phyloP scores from a whole-genome alignment of 2,113 vertebrate species.

The Poicephalus meyeri region DNA sequence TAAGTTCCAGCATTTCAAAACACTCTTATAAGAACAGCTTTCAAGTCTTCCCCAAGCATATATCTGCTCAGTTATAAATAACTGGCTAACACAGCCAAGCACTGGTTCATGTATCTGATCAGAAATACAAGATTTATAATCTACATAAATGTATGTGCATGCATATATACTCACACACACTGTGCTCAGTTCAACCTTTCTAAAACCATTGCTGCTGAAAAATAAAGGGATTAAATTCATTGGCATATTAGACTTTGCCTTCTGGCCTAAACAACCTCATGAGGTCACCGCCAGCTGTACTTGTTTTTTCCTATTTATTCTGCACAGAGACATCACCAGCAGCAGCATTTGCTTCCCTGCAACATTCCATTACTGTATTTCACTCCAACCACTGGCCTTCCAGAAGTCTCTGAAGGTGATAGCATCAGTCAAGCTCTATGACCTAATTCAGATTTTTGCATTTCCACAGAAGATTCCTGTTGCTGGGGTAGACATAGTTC shows the following conservation, averaged over 20 bases:
- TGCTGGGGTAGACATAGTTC: not conserved
- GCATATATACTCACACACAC: not conserved
- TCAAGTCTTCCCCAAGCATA: not conserved
- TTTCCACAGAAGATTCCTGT: not conserved
- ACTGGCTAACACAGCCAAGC: not conserved
- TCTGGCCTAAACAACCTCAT: conserved; percentile 24
- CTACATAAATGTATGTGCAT: too few relatives aligned
- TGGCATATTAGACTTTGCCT: conserved; percentile 15
- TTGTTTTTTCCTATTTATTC: conserved; percentile 40
- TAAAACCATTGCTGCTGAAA: not conserved
- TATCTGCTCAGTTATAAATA: not conserved
- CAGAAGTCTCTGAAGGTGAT: not conserved
- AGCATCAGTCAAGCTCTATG: not conserved
- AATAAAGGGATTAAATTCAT: conserved; percentile 12
- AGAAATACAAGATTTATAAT: not conserved
- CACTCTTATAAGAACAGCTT: accelerated
- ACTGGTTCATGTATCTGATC: not conserved
- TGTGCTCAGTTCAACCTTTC: not conserved
- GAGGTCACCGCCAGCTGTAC: conserved; percentile 53
- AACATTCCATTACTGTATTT: not conserved
- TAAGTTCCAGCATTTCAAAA: conserved; percentile 56
- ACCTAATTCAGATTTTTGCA: not conserved
- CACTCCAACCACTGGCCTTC: not conserved
- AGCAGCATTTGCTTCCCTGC: conserved; percentile 14
- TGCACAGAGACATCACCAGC: not conserved